These are phyloP conservation scores for Corvus cornix DNA, from an alignment of 2,113 vertebrate species.

Conservation along the genomic window DNA sequence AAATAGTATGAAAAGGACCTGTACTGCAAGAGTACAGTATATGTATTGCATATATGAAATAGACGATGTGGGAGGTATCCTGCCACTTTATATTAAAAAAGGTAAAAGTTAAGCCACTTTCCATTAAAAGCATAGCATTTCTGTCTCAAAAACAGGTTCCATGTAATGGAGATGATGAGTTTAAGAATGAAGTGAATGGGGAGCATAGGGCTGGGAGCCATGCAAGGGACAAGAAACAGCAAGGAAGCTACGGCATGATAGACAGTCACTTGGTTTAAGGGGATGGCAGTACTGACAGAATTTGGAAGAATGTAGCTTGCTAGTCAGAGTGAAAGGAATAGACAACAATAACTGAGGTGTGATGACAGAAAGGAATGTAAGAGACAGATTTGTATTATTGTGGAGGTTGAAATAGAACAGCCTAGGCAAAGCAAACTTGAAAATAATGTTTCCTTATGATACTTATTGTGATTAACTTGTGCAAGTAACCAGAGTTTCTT, in stretches of 20 bases:
- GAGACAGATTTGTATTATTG: neutral
- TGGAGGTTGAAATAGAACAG: neutral
- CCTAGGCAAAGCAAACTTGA: neutral
- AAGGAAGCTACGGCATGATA: neutral
- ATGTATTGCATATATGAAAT: neutral
- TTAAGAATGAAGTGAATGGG: neutral
- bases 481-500: neutral
- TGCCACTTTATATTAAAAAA: neutral
- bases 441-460: neutral
- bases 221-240: neutral
- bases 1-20: neutral
- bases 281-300: neutral
- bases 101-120: neutral
- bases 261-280: neutral
- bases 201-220: neutral
- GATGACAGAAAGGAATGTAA: rapidly evolving
- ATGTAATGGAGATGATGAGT: neutral
- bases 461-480: neutral
- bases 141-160: neutral
- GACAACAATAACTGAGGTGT: neutral
- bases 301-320: neutral
- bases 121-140: neutral
- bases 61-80: neutral
- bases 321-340: neutral
- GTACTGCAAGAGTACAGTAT: neutral